phyloP scores from a whole-genome alignment of 2,113 vertebrate species.

The Astur gentilis region DNA sequence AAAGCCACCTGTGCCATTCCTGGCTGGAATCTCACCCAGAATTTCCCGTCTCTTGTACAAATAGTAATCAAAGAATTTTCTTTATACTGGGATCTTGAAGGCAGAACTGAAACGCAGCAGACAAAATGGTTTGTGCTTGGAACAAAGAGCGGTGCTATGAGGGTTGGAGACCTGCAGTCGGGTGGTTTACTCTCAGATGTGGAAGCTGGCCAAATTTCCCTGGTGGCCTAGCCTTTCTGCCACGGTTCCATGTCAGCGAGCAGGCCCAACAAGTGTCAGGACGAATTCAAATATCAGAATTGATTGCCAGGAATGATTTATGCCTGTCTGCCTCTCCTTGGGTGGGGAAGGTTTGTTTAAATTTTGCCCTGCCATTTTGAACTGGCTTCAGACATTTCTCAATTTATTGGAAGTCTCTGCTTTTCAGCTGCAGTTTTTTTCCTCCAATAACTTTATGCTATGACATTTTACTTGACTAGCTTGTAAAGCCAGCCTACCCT shows the following conservation, averaged over 20 bases:
- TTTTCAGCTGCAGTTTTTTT: background rate
- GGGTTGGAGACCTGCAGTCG: background rate
- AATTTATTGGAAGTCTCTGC: background rate
- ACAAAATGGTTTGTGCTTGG: background rate
- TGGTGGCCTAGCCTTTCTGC: slow-evolving; percentile 70
- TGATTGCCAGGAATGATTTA: slow-evolving; percentile 80
- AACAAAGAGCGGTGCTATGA: background rate
- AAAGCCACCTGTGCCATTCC: background rate
- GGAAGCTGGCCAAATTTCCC: slow-evolving; percentile 82
- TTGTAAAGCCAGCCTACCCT: background rate
- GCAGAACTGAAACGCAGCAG: background rate
- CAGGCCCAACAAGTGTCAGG: slow-evolving; percentile 63
- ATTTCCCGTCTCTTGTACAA: background rate
- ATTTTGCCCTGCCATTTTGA: slow-evolving; percentile 79
- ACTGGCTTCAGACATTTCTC: slow-evolving; percentile 13
- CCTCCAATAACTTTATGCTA: background rate
- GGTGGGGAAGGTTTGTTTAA: slow-evolving; percentile 69
- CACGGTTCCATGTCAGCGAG: slow-evolving; percentile 69
- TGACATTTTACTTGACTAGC: background rate
- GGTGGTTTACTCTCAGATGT: slow-evolving; percentile 65
- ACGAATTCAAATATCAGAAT: slow-evolving; percentile 68
- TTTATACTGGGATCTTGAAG: background rate
- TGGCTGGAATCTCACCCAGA: background rate
- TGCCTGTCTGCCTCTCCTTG: slow-evolving; percentile 73
- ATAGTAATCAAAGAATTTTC: background rate